A percentile compares a stretch with the other conserved stretches of the same genome.
These are phyloP conservation scores for Gnathonemus echidnorhynchus DNA, from an alignment of 2,113 vertebrate genomes.

Conservation along the genomic window DNA sequence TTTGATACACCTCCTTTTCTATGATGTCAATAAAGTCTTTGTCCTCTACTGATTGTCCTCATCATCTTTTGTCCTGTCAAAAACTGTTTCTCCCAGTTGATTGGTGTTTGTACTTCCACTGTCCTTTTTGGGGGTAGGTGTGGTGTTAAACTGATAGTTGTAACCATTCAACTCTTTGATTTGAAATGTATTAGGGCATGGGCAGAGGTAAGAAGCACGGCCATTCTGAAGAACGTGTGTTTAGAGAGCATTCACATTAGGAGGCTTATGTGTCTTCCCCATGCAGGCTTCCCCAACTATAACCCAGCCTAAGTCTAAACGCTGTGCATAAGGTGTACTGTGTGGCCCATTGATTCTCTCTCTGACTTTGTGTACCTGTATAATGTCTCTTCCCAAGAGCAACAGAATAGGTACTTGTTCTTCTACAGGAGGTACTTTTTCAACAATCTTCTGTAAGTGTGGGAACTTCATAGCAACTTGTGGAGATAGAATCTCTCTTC, in stretches of 20 bases:
- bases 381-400: slow-evolving; percentile 11
- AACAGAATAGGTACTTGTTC: background rate
- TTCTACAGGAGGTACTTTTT: slow-evolving; percentile 1
- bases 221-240: background rate
- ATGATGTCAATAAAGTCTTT: background rate
- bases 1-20: background rate
- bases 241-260: background rate
- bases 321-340: background rate
- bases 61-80: background rate
- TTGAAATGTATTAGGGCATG: background rate
- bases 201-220: background rate
- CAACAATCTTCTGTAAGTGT: background rate
- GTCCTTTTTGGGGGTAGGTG: background rate
- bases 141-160: background rate
- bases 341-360: slow-evolving; percentile 15
- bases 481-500: slow-evolving; percentile 14
- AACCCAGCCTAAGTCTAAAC: background rate
- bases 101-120: background rate
- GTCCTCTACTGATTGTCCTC: background rate
- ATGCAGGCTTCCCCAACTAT: background rate
- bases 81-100: background rate
- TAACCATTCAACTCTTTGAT: background rate
- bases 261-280: background rate
- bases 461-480: background rate
- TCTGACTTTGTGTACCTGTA: slow-evolving; percentile 9